Percentiles rank a stretch among this genome's conserved stretches.
Conservation (phyloP, 2,113 vertebrate species). For the Nicator chloris region DNA sequence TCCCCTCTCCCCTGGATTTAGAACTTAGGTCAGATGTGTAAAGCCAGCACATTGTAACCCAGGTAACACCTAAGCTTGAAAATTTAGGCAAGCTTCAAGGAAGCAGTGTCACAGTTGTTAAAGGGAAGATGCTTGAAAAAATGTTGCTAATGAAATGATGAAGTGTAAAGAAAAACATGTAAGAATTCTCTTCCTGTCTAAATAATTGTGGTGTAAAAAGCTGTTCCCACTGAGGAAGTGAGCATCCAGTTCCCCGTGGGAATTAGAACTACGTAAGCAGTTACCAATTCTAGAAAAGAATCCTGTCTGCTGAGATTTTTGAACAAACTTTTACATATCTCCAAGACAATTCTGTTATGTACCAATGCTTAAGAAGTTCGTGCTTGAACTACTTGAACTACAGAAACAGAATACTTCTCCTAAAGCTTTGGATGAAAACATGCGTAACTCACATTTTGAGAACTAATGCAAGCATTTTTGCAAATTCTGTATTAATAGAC, state of each 20-base stretch:
- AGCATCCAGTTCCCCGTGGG: background rate
- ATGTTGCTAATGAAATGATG: background rate
- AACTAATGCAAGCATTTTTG: background rate
- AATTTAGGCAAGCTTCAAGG: background rate
- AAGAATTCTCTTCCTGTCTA: background rate
- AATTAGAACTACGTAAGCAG: background rate
- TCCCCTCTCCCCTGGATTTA: fast-evolving
- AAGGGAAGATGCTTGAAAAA: background rate
- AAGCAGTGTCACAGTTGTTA: background rate
- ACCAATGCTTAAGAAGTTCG: background rate
- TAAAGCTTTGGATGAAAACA: background rate
- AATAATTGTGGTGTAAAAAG: background rate
- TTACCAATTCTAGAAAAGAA: background rate
- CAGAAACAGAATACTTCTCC: background rate
- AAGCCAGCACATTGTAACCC: background rate
- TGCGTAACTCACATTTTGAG: background rate
- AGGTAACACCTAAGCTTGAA: background rate
- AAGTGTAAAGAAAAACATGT: background rate
- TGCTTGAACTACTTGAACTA: background rate
- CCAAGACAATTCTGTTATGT: background rate
- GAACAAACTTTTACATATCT: background rate
- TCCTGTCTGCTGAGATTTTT: background rate
- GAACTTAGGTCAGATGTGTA: background rate
- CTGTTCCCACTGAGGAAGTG: background rate
- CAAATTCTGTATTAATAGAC: background rate